A percentile compares a stretch with the other conserved stretches of the same genome.
These are phyloP conservation scores for Cathartes aura DNA, from an alignment of 2,113 vertebrate genomes.

Conservation along the genomic window DNA sequence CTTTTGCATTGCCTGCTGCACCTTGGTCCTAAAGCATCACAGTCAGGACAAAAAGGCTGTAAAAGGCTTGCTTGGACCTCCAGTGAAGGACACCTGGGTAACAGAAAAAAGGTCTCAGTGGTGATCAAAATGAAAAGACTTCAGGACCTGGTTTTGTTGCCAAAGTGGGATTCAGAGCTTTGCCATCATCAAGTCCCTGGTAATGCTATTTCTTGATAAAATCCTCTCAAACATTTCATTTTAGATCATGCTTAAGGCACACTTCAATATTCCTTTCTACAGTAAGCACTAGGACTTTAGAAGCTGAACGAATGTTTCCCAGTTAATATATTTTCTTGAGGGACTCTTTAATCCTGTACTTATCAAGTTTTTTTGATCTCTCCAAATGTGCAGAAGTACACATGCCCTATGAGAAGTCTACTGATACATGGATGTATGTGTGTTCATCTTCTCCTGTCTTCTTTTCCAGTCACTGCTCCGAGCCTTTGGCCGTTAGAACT, in stretches of 20 bases:
- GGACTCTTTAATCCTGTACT: neutral
- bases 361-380: neutral
- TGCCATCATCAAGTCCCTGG: neutral
- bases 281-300: neutral
- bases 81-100: neutral
- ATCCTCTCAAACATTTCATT: neutral
- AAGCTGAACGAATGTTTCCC: neutral
- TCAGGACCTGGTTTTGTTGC: neutral
- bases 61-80: neutral
- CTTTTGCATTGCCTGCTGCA: neutral
- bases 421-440: neutral
- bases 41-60: neutral
- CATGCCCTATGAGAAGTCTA: neutral
- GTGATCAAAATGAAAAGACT: neutral
- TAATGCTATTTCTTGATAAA: neutral
- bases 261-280: neutral
- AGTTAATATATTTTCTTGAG: neutral
- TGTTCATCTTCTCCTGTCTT: neutral
- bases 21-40: neutral
- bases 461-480: neutral
- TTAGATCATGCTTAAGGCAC: neutral
- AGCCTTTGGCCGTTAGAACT: neutral
- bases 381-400: neutral
- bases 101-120: neutral
- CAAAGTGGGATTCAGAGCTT: neutral